A percentile compares a stretch with the other conserved stretches of the same genome.
These are phyloP conservation scores for Phymastichus coffea DNA, from an alignment of 1,140 invertebrate species.

Conservation along the genomic window DNA sequence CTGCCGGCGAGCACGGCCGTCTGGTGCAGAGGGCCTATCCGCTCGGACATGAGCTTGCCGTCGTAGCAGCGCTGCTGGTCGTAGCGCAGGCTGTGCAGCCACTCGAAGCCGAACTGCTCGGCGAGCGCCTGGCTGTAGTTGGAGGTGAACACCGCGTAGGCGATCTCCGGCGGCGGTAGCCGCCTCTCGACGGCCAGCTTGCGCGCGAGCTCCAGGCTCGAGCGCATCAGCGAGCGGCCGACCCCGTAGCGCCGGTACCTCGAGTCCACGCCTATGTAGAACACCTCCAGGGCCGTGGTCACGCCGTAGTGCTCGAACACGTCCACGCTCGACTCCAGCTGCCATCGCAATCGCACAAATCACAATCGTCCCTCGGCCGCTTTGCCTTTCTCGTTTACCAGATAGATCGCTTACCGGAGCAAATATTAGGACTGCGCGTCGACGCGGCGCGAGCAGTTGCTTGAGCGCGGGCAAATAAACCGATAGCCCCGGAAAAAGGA, in stretches of 20 bases:
- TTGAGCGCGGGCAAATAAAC: too few relatives aligned
- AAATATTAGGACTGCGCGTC: too few relatives aligned
- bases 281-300: slow-evolving; percentile 36
- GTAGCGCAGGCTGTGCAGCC: slow-evolving; percentile 31
- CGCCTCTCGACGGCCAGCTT: slow-evolving; percentile 10
- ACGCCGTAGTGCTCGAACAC: slow-evolving; percentile 39
- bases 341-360: neutral
- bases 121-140: slow-evolving; percentile 42
- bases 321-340: slow-evolving; percentile 40
- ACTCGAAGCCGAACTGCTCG: slow-evolving; percentile 36
- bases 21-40: slow-evolving; percentile 36
- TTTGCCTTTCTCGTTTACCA: too few relatives aligned
- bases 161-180: slow-evolving; percentile 29
- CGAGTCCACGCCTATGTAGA: slow-evolving; percentile 41
- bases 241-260: slow-evolving; percentile 38
- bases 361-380: too few relatives aligned
- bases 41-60: slow-evolving; percentile 39
- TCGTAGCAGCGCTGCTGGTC: slow-evolving; percentile 32
- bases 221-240: slow-evolving; percentile 31
- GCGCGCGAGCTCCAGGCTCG: slow-evolving; percentile 33
- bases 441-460: too few relatives aligned
- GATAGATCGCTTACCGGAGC: too few relatives aligned
- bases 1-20: slow-evolving; percentile 31
- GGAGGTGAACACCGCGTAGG: slow-evolving; percentile 40
- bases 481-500: too few relatives aligned